Evolutionary conservation across 2,888 invertebrate species (phyloP).

Genomic region (Tiphia femorata): DNA sequence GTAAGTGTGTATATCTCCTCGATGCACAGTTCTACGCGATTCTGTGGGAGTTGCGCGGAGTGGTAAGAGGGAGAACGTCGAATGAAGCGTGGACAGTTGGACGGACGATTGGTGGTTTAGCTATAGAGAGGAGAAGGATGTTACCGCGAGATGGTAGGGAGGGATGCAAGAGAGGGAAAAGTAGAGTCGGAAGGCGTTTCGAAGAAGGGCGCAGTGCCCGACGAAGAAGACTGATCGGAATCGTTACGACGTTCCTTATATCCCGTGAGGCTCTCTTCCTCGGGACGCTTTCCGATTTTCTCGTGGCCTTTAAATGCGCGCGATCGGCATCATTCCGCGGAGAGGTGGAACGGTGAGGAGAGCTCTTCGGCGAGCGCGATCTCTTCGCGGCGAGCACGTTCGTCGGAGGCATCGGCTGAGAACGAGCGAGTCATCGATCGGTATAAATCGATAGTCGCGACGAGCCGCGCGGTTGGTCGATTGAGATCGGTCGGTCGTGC

Average conservation of each 20-base stretch:
- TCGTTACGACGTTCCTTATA: conserved; percentile 46
- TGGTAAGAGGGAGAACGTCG: too few relatives aligned
- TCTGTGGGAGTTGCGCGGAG: too few relatives aligned
- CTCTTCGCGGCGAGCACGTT: background rate
- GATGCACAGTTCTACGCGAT: too few relatives aligned
- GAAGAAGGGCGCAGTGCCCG: conserved; percentile 33
- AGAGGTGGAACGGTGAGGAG: too few relatives aligned
- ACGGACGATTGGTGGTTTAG: too few relatives aligned
- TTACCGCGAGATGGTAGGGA: too few relatives aligned
- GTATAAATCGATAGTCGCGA: background rate
- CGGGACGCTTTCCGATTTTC: conserved; percentile 15
- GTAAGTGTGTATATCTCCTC: too few relatives aligned
- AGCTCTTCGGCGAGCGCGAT: background rate
- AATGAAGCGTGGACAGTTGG: too few relatives aligned
- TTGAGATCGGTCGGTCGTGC: conserved; percentile 20
- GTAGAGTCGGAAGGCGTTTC: conserved; percentile 17
- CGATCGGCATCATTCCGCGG: too few relatives aligned
- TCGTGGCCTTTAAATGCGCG: conserved; percentile 14
- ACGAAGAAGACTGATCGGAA: conserved; percentile 39
- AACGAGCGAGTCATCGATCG: background rate
- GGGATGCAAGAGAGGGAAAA: background rate
- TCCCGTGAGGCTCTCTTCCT: conserved; percentile 24
- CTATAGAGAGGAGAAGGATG: too few relatives aligned
- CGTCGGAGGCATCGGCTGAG: background rate
- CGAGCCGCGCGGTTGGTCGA: conserved; percentile 36